These are phyloP conservation scores for Halcyon malimbica DNA, from an alignment of 2,113 vertebrate species.

Conservation along the genomic window DNA sequence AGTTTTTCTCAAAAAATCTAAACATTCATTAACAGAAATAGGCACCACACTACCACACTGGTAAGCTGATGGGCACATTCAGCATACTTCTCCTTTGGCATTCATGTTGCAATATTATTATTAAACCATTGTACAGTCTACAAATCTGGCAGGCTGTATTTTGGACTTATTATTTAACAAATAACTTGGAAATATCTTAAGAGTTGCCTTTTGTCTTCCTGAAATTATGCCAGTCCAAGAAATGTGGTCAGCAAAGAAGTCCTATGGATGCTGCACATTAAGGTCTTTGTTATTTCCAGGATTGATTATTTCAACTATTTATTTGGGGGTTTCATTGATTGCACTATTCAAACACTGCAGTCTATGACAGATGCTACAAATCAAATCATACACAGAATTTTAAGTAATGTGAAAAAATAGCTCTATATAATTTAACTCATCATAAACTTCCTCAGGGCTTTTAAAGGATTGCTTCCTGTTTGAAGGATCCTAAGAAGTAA, in stretches of 20 bases:
- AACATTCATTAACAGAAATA: background rate
- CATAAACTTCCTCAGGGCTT: background rate
- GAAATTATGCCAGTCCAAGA: background rate
- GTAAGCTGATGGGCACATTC: background rate
- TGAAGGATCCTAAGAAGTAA: background rate
- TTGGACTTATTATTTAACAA: background rate
- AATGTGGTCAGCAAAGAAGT: background rate
- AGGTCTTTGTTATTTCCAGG: slow-evolving; percentile 1
- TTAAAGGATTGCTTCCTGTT: background rate
- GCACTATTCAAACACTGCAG: slow-evolving; percentile 46
- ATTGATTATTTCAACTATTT: slow-evolving; percentile 27
- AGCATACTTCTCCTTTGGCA: background rate
- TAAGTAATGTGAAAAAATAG: slow-evolving; percentile 15
- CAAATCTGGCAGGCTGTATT: background rate
- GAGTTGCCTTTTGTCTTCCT: background rate
- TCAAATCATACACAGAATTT: background rate
- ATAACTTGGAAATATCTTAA: background rate
- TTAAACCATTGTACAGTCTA: background rate
- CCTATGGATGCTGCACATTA: background rate
- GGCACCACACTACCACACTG: background rate
- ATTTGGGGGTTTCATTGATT: slow-evolving; percentile 49
- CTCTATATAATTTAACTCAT: background rate
- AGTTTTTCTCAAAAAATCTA: background rate
- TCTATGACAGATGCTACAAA: background rate
- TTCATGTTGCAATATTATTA: background rate